Conservation (phyloP, 2,888 invertebrate species). For the Polietes domitor region DNA sequence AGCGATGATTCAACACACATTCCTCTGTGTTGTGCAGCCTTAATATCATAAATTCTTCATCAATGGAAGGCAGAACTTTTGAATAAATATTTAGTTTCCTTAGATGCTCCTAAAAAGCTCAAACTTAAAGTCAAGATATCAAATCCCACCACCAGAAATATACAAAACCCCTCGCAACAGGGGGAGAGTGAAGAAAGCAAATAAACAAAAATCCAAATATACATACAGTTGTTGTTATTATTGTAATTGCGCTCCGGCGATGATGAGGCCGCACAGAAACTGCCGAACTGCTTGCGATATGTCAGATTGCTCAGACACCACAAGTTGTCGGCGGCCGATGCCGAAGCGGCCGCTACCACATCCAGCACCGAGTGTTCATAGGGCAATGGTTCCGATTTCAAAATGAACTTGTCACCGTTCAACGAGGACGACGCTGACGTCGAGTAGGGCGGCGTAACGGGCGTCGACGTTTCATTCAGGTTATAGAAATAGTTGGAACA, state of each 20-base stretch:
- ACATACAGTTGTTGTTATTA: conserved; percentile 56
- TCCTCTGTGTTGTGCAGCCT: too few species aligned
- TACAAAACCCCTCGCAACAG: neutral
- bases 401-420: conserved; percentile 61
- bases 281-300: conserved; percentile 48
- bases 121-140: neutral
- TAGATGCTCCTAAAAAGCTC: too few species aligned
- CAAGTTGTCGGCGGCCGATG: conserved; percentile 35
- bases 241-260: conserved; percentile 31
- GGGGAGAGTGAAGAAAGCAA: too few species aligned
- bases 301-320: conserved; percentile 49
- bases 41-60: too few species aligned
- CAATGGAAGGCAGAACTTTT: too few species aligned
- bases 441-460: conserved; percentile 44
- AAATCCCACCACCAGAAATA: neutral
- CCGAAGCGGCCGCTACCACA: conserved; percentile 22
- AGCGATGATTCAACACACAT: too few species aligned
- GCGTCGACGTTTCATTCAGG: conserved; percentile 47
- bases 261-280: conserved; percentile 36
- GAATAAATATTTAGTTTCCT: too few species aligned
- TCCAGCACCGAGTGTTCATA: conserved; percentile 45
- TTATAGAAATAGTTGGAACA: conserved; percentile 57
- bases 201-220: neutral
- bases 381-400: conserved; percentile 60
- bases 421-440: neutral